These are phyloP conservation scores for Amphipyra tragopoginis DNA, from an alignment of 2,888 invertebrate species.

Conservation along the genomic window DNA sequence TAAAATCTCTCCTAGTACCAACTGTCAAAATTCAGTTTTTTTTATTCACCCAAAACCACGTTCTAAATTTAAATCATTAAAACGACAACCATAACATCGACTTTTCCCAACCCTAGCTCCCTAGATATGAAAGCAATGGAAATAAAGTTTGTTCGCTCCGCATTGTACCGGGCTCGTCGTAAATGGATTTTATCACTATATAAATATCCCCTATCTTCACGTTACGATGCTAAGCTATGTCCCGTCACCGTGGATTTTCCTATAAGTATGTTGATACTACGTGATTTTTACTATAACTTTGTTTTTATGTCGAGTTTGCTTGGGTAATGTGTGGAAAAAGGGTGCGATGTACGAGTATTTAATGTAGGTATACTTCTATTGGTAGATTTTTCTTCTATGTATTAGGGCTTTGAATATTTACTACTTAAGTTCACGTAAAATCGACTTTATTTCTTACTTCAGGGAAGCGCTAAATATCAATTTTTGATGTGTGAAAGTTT, in stretches of 20 bases:
- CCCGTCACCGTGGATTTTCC: slow-evolving; percentile 55
- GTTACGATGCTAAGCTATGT: slow-evolving; percentile 68
- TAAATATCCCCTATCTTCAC: slow-evolving; percentile 81
- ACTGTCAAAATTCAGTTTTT: neutral
- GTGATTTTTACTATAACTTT: slow-evolving; percentile 55
- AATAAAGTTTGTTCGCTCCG: slow-evolving; percentile 87
- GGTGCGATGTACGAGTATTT: slow-evolving; percentile 36
- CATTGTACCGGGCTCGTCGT: slow-evolving; percentile 81
- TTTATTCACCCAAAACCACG: neutral
- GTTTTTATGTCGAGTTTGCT: slow-evolving; percentile 50
- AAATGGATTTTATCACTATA: slow-evolving; percentile 89
- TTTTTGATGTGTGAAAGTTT: too few species aligned
- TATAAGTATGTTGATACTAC: slow-evolving; percentile 55
- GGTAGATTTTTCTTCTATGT: neutral
- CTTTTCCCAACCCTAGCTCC: slow-evolving; percentile 65
- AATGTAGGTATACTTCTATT: slow-evolving; percentile 13
- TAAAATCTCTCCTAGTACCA: neutral
- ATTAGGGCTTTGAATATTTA: neutral
- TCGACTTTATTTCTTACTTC: too few species aligned
- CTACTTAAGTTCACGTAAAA: too few species aligned
- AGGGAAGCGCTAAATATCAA: too few species aligned
- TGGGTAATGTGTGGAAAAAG: slow-evolving; percentile 39
- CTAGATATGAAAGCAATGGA: slow-evolving; percentile 87
- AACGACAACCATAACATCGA: slow-evolving; percentile 20
- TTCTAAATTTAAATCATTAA: slow-evolving; percentile 11